Evolutionary conservation across 2,113 vertebrate species (phyloP).

Genomic region (Reinhardtius hippoglossoides): DNA sequence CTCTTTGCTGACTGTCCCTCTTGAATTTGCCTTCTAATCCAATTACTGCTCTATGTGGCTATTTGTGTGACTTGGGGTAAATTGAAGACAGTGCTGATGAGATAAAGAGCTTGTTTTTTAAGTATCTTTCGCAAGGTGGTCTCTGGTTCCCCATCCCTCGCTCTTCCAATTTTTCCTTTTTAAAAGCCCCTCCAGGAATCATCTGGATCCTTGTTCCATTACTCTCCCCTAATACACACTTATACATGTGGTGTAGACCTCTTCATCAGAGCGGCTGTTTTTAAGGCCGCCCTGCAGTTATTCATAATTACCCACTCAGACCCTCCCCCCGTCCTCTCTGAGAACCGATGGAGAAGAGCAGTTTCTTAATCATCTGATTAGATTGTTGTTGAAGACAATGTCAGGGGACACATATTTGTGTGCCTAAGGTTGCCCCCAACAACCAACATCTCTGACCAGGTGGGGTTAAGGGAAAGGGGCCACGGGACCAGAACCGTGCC

Average conservation of each 20-base stretch:
- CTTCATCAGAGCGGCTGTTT: slow-evolving; percentile 60
- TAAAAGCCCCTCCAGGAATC: slow-evolving; percentile 30
- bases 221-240: slow-evolving; percentile 26
- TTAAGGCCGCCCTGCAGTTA: slow-evolving; percentile 49
- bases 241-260: slow-evolving; percentile 16
- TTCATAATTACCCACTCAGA: slow-evolving; percentile 60
- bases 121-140: background rate
- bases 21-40: slow-evolving; percentile 59
- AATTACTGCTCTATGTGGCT: slow-evolving; percentile 54
- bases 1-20: slow-evolving; percentile 15
- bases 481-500: slow-evolving; percentile 9
- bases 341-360: slow-evolving; percentile 44
- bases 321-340: slow-evolving; percentile 34
- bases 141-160: slow-evolving; percentile 6
- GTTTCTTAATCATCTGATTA: slow-evolving; percentile 68
- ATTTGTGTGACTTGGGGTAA: slow-evolving; percentile 38
- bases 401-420: slow-evolving; percentile 54
- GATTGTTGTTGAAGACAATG: slow-evolving; percentile 49
- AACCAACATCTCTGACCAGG: slow-evolving; percentile 45
- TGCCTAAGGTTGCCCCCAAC: slow-evolving; percentile 50
- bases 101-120: background rate
- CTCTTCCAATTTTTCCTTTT: slow-evolving; percentile 32
- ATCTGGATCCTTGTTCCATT: slow-evolving; percentile 5
- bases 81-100: slow-evolving; percentile 29
- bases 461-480: slow-evolving; percentile 25